These are phyloP conservation scores for Bombus haemorrhoidalis DNA, from an alignment of 1,140 invertebrate genomes.

Conservation along the genomic window DNA sequence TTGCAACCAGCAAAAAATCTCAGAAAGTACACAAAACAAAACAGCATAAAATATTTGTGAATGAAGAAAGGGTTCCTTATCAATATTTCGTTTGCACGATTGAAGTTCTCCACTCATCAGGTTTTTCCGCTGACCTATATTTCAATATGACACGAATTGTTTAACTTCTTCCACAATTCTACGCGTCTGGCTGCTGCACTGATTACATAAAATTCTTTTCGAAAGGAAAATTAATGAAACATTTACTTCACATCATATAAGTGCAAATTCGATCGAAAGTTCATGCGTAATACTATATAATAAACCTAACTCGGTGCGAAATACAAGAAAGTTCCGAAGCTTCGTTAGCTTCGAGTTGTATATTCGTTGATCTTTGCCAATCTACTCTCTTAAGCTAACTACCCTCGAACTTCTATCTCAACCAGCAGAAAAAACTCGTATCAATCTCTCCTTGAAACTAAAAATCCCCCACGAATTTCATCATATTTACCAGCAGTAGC, in stretches of 20 bases:
- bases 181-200: background rate
- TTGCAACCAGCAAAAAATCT: background rate
- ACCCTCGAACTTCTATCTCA: background rate
- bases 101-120: background rate
- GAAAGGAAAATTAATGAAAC: too few species aligned
- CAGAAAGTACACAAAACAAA: too few species aligned
- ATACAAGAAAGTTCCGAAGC: background rate
- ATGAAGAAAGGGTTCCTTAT: background rate
- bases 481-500: constrained; percentile 2
- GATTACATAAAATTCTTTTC: background rate
- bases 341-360: background rate
- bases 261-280: too few species aligned
- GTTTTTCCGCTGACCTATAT: background rate
- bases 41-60: too few species aligned
- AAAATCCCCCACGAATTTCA: constrained; percentile 17
- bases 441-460: background rate
- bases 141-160: background rate
- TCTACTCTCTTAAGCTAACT: background rate
- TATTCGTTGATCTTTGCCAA: background rate
- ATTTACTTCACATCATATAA: background rate
- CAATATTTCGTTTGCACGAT: background rate
- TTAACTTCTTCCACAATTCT: constrained; percentile 11
- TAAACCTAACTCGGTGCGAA: background rate
- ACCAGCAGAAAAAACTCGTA: background rate
- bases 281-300: background rate